phyloP scores from a whole-genome alignment of 2,888 invertebrate species.

The Selenia dentaria region DNA sequence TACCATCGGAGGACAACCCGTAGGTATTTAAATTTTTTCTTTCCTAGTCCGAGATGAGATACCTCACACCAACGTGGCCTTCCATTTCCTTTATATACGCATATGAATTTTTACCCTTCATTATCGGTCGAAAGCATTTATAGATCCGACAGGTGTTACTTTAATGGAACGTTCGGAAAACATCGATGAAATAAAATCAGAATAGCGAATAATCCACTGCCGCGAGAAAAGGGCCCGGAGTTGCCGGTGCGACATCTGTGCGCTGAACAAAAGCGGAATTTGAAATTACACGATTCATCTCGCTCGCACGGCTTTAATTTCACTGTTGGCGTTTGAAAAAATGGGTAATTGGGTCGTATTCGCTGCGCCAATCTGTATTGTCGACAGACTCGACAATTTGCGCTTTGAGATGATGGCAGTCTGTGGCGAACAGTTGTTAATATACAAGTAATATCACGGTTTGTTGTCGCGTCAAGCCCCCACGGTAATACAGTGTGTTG shows the following conservation, averaged over 20 bases:
- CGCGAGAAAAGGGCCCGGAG: slow-evolving; percentile 47
- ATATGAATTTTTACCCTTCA: slow-evolving; percentile 8
- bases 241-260: slow-evolving; percentile 60
- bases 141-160: slow-evolving; percentile 11
- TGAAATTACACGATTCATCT: slow-evolving; percentile 74
- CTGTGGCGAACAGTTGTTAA: neutral
- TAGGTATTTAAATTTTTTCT: too few relatives aligned
- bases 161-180: too few relatives aligned
- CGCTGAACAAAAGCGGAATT: slow-evolving; percentile 62
- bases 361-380: slow-evolving; percentile 37
- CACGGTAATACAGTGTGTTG: too few relatives aligned
- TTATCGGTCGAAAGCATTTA: slow-evolving; percentile 19
- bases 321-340: slow-evolving; percentile 61
- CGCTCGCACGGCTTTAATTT: slow-evolving; percentile 59
- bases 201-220: slow-evolving; percentile 40
- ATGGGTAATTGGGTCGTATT: slow-evolving; percentile 67
- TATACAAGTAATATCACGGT: too few relatives aligned
- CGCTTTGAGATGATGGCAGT: neutral
- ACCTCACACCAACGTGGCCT: too few relatives aligned
- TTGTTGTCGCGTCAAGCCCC: too few relatives aligned
- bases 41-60: too few relatives aligned
- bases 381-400: slow-evolving; percentile 6
- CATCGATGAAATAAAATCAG: too few relatives aligned
- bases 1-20: too few relatives aligned
- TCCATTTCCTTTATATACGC: too few relatives aligned